These are phyloP conservation scores for Antheraea pernyi DNA, from an alignment of 1,140 invertebrate species.

Conservation along the genomic window DNA sequence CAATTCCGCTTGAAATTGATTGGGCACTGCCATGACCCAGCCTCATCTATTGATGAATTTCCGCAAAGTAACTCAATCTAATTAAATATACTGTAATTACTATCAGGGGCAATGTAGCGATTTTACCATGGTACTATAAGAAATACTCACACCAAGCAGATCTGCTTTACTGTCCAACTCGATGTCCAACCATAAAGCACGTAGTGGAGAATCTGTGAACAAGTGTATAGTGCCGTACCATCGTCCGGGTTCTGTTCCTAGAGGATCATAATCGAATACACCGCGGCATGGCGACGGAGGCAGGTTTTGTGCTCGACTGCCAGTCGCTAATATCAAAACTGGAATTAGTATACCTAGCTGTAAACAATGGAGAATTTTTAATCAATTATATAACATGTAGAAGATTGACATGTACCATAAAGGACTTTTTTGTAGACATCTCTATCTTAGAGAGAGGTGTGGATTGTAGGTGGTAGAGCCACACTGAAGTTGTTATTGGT, in stretches of 20 bases:
- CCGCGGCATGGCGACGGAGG: constrained; percentile 68
- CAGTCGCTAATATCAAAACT: constrained; percentile 36
- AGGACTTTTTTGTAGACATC: too few species aligned
- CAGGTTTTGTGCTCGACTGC: constrained; percentile 33
- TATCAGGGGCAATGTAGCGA: too few species aligned
- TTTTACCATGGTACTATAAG: too few species aligned
- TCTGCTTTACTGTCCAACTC: constrained; percentile 69
- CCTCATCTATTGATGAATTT: too few species aligned
- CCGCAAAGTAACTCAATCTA: too few species aligned
- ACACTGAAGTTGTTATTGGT: too few species aligned
- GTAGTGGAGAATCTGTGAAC: constrained; percentile 64
- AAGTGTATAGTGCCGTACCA: constrained; percentile 71
- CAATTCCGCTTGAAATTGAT: too few species aligned
- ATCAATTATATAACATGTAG: background rate
- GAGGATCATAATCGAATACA: constrained; percentile 67
- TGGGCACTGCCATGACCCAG: too few species aligned
- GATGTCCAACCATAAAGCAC: constrained; percentile 70
- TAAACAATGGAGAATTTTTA: constrained; percentile 6
- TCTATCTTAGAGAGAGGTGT: too few species aligned
- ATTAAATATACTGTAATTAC: too few species aligned
- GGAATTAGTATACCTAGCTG: constrained; percentile 40
- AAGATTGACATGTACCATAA: too few species aligned
- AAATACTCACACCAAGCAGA: constrained; percentile 62
- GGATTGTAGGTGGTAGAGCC: too few species aligned
- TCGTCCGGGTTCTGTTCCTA: constrained; percentile 51